These are phyloP conservation scores for Drosophila demipolita DNA, from an alignment of 2,888 invertebrate species.

Conservation along the genomic window DNA sequence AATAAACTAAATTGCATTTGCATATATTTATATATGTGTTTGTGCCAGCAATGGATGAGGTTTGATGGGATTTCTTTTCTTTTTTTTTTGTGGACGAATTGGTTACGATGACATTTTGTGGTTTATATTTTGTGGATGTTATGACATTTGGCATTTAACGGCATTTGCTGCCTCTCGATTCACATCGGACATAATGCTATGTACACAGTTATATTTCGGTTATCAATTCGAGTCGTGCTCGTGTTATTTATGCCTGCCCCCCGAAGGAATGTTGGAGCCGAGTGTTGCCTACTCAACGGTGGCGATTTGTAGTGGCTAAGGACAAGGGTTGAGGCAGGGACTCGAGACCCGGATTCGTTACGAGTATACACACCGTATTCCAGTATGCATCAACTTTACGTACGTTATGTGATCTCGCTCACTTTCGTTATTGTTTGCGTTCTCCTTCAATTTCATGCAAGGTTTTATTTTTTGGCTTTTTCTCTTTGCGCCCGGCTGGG, in stretches of 20 bases:
- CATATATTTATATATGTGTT: conserved; percentile 14
- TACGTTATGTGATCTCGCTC: conserved; percentile 7
- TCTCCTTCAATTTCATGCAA: conserved; percentile 10
- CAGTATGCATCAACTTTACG: conserved; percentile 7
- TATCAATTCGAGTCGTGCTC: conserved; percentile 16
- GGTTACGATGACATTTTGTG: conserved; percentile 40
- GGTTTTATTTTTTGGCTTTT: conserved; percentile 15
- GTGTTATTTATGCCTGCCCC: conserved; percentile 15
- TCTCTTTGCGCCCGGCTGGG: conserved; percentile 21
- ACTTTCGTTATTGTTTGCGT: conserved; percentile 11
- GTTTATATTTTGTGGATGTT: conserved; percentile 1
- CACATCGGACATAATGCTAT: conserved; percentile 4
- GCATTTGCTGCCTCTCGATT: conserved; percentile 17
- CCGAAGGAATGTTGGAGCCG: background rate
- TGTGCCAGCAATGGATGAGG: conserved; percentile 27
- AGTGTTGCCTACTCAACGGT: background rate
- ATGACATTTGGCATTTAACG: conserved; percentile 15
- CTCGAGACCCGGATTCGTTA: conserved; percentile 26
- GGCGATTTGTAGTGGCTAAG: conserved; percentile 1
- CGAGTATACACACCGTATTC: conserved; percentile 30
- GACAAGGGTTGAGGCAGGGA: conserved; percentile 2
- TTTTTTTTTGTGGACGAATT: background rate
- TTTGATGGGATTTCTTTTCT: conserved; percentile 8
- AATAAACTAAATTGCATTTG: conserved; percentile 1
- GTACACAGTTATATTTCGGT: background rate